Evolutionary conservation across 2,888 invertebrate species (phyloP).

Genomic region (Urechis unicinctus): DNA sequence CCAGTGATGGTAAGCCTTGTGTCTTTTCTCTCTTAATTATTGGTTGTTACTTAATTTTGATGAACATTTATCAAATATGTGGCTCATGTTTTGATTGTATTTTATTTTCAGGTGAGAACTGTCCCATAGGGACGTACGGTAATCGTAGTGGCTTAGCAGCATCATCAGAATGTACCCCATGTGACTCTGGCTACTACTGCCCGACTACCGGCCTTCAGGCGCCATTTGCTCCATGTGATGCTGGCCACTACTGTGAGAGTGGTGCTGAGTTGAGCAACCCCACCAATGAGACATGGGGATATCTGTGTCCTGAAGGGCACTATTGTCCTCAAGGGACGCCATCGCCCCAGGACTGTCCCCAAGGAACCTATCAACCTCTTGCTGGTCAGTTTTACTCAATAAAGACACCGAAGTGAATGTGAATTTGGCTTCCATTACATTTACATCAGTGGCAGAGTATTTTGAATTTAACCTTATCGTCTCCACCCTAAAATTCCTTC

Average conservation of each 20-base stretch:
- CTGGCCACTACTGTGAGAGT: conserved; percentile 39
- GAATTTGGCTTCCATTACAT: too few relatives aligned
- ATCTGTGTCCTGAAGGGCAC: conserved; percentile 36
- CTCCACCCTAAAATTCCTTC: too few relatives aligned
- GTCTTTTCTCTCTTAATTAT: not conserved
- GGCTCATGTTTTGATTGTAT: not conserved
- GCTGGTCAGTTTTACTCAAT: conserved; percentile 30
- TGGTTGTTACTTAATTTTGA: conserved; percentile 26
- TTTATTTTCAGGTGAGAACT: conserved; percentile 27
- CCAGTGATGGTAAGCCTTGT: conserved; percentile 1
- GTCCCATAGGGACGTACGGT: conserved; percentile 38
- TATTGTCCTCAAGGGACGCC: conserved; percentile 40
- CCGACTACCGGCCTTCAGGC: conserved; percentile 27
- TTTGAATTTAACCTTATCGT: not conserved
- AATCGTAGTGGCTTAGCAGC: conserved; percentile 40
- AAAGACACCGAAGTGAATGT: too few relatives aligned
- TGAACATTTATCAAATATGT: not conserved
- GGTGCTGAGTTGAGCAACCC: conserved; percentile 28
- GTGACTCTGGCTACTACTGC: conserved; percentile 40
- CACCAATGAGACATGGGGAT: conserved; percentile 31
- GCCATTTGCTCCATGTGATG: conserved; percentile 30
- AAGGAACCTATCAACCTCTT: conserved; percentile 37
- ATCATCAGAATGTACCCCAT: conserved; percentile 34
- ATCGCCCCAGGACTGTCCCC: conserved; percentile 32
- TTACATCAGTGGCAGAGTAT: too few relatives aligned